These are phyloP conservation scores for Pelmatolapia mariae DNA, from an alignment of 2,113 vertebrate genomes.

Conservation along the genomic window DNA sequence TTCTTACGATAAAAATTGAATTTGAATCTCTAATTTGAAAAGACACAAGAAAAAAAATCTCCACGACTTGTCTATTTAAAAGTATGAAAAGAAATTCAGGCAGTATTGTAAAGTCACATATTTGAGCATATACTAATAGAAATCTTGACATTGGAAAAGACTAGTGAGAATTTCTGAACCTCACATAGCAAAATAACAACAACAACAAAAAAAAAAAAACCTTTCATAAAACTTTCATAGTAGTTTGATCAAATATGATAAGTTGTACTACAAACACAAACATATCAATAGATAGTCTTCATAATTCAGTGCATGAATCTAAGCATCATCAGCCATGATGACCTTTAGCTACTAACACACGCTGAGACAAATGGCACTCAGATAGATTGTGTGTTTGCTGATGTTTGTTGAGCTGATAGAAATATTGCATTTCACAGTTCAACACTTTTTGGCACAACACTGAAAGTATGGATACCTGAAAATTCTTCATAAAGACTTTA, in stretches of 20 bases:
- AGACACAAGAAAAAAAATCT: neutral
- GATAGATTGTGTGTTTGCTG: neutral
- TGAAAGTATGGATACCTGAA: neutral
- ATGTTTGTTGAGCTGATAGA: fast-evolving
- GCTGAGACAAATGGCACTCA: neutral
- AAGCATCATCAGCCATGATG: neutral
- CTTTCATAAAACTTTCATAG: neutral
- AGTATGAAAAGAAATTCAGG: neutral
- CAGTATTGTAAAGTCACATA: neutral
- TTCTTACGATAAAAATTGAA: neutral
- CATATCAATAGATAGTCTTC: neutral
- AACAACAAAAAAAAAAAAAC: fast-evolving
- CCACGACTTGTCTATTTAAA: neutral
- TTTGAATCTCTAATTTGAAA: neutral
- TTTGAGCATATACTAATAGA: neutral
- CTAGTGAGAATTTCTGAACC: neutral
- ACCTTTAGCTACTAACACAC: neutral
- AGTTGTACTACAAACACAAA: neutral
- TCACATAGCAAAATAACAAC: neutral
- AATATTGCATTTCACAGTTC: neutral
- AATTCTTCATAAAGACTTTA: neutral
- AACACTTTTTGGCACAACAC: neutral
- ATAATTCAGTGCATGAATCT: neutral
- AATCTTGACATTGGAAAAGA: fast-evolving
- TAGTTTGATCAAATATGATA: neutral